Evolutionary conservation across 2,113 vertebrate species (phyloP).

Genomic region (Cryptoleucopteryx plumbea): DNA sequence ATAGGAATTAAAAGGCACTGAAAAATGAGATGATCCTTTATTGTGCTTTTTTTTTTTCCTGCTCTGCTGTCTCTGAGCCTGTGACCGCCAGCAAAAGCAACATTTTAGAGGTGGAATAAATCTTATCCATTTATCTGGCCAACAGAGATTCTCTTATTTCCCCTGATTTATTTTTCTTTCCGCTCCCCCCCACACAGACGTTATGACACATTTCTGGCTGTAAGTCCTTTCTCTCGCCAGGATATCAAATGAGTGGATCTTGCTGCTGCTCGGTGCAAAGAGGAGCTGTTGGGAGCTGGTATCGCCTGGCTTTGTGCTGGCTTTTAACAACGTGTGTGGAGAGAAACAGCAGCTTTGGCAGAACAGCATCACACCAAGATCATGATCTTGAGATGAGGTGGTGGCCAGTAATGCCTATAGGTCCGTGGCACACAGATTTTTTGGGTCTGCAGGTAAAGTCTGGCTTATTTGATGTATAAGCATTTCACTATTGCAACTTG

Average conservation of each 20-base stretch:
- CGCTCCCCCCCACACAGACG: accelerated
- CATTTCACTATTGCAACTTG: neutral
- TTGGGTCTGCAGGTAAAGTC: too few relatives aligned
- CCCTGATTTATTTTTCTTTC: neutral
- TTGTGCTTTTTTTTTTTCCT: accelerated
- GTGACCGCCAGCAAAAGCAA: neutral
- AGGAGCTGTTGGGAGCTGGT: neutral
- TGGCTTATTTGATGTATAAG: neutral
- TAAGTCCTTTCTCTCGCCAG: neutral
- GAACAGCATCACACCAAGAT: too few relatives aligned
- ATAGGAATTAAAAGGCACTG: neutral
- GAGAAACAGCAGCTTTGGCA: neutral
- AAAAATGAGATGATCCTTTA: neutral
- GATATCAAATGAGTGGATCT: neutral
- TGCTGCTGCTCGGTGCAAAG: neutral
- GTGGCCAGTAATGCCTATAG: neutral
- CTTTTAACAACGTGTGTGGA: neutral
- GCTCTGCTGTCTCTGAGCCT: neutral
- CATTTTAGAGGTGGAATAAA: neutral
- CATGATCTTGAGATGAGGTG: too few relatives aligned
- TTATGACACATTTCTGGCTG: neutral
- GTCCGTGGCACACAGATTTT: accelerated
- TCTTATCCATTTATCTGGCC: neutral
- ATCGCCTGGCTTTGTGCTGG: neutral
- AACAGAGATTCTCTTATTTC: neutral